Evolutionary conservation across 2,113 vertebrate species (phyloP).

Genomic region (Notechis scutatus): DNA sequence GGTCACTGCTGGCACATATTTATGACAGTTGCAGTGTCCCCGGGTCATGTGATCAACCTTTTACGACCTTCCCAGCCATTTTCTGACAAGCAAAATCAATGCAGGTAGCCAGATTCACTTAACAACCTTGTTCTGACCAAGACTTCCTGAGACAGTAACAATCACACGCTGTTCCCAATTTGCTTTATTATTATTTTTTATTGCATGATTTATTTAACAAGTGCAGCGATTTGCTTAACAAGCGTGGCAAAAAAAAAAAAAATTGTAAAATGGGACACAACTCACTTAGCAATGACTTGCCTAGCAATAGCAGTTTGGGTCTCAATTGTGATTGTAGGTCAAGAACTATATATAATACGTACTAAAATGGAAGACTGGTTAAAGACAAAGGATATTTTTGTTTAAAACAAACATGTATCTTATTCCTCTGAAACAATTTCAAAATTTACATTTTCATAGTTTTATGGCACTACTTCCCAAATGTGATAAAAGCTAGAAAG

Average conservation of each 20-base stretch:
- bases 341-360: not conserved
- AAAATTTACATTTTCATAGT: not conserved
- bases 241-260: not conserved
- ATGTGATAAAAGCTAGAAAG: conserved; percentile 28
- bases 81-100: not conserved
- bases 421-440: not conserved
- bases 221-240: not conserved
- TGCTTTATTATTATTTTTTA: no score
- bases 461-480: not conserved
- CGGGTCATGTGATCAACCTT: not conserved
- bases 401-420: not conserved
- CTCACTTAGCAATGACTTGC: not conserved
- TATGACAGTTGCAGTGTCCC: not conserved
- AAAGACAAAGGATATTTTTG: not conserved
- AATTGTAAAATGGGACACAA: not conserved
- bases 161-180: no score
- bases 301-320: not conserved
- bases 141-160: no score
- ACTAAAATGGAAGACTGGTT: not conserved
- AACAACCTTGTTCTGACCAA: not conserved
- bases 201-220: not conserved
- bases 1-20: not conserved
- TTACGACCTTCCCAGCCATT: not conserved
- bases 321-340: not conserved
- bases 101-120: not conserved